Conservation (phyloP, 2,797 vertebrate genomes). For the Tapera naevia region DNA sequence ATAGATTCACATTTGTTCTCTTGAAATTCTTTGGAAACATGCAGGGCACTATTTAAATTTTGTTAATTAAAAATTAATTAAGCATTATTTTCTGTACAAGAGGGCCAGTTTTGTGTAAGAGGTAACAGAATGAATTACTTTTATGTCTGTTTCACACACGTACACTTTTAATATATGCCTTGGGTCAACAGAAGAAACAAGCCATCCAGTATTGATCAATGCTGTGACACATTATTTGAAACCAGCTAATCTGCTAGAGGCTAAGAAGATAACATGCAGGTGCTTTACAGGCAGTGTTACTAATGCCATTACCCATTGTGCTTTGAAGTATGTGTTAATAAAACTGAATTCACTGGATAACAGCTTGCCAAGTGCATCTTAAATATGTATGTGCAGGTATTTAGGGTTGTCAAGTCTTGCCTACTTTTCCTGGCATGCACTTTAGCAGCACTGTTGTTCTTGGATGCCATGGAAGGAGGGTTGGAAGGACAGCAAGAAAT, state of each 20-base stretch:
- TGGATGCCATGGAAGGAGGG: neutral
- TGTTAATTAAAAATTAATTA: neutral
- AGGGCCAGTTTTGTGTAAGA: neutral
- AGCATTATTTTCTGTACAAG: neutral
- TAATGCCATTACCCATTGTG: neutral
- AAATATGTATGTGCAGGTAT: neutral
- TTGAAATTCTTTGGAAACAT: constrained; percentile 12
- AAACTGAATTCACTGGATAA: neutral
- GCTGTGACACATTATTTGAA: neutral
- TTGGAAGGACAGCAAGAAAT: neutral
- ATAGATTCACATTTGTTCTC: neutral
- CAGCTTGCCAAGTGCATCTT: neutral
- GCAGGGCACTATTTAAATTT: neutral
- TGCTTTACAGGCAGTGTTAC: neutral
- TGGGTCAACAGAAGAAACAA: neutral
- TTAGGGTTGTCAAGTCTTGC: neutral
- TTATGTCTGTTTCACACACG: neutral
- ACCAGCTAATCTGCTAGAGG: neutral
- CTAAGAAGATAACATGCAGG: neutral
- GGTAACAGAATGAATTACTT: neutral
- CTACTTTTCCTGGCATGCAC: neutral
- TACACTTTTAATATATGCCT: neutral
- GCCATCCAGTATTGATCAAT: neutral
- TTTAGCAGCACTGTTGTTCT: neutral
- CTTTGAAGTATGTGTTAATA: neutral